phyloP scores from a whole-genome alignment of 2,797 vertebrate genomes.

The Phalloptychus januarius region DNA sequence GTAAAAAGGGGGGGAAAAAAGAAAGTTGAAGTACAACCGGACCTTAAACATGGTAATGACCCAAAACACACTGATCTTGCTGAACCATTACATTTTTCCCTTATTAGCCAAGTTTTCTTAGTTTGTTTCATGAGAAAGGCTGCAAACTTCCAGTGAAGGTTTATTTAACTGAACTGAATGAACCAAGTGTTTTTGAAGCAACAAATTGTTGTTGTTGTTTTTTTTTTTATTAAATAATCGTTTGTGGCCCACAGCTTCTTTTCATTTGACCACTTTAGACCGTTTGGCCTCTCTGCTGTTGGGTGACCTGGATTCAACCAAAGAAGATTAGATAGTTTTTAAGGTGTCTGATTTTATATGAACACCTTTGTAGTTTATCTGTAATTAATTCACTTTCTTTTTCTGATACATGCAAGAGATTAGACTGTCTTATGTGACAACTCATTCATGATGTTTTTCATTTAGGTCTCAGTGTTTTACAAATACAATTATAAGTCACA shows the following conservation, averaged over 20 bases:
- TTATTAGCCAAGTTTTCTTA: neutral
- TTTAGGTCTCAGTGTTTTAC: neutral
- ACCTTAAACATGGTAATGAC: neutral
- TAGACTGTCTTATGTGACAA: neutral
- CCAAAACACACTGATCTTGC: neutral
- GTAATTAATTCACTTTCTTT: neutral
- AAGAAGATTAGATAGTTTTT: neutral
- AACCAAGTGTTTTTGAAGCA: neutral
- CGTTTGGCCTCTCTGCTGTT: no score
- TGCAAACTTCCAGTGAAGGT: neutral
- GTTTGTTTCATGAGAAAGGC: neutral
- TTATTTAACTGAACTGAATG: neutral
- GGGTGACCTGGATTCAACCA: neutral
- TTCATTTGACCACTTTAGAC: neutral
- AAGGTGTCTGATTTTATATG: neutral
- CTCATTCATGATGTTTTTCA: neutral
- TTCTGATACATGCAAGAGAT: neutral
- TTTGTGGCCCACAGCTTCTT: neutral
- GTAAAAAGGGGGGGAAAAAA: neutral
- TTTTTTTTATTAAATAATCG: neutral
- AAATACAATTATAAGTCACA: neutral
- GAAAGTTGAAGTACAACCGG: neutral
- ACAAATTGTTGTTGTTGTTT: neutral
- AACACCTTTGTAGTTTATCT: neutral
- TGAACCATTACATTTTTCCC: neutral